These are phyloP conservation scores for Archocentrus centrarchus DNA, from an alignment of 2,113 vertebrate species.

Conservation along the genomic window DNA sequence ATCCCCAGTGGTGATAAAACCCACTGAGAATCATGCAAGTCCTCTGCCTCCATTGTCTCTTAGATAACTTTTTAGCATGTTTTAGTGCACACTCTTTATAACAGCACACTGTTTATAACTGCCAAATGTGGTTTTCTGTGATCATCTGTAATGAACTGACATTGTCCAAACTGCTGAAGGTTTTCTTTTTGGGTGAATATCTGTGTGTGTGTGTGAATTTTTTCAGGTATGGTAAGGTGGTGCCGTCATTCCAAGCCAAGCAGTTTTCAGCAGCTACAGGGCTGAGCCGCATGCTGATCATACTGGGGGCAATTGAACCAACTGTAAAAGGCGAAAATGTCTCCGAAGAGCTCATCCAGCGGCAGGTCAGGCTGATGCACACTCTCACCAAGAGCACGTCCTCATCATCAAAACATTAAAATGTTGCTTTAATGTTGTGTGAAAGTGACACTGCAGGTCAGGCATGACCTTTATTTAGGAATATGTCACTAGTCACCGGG, in stretches of 20 bases:
- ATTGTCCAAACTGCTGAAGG: neutral
- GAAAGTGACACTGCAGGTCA: neutral
- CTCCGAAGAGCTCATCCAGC: slow-evolving; percentile 78
- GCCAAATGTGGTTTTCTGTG: neutral
- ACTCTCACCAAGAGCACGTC: neutral
- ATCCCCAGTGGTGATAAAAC: no score
- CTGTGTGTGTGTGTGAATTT: neutral
- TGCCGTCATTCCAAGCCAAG: slow-evolving; percentile 80
- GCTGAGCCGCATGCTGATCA: slow-evolving; percentile 82
- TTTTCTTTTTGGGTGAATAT: neutral
- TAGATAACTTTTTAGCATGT: no score
- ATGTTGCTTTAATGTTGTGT: neutral
- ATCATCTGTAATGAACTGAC: neutral
- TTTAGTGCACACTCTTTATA: neutral
- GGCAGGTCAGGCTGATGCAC: slow-evolving; percentile 76
- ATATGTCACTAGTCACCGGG: neutral
- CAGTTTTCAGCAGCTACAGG: slow-evolving; percentile 84
- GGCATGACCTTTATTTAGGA: neutral
- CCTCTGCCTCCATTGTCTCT: no score
- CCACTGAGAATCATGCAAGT: no score
- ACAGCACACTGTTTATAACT: neutral
- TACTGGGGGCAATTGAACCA: slow-evolving; percentile 80
- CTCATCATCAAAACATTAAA: neutral
- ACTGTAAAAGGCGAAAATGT: slow-evolving; percentile 70
- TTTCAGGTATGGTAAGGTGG: slow-evolving; percentile 78